Evolutionary conservation across 2,888 invertebrate genomes (phyloP).

Genomic region (Pocota personata): DNA sequence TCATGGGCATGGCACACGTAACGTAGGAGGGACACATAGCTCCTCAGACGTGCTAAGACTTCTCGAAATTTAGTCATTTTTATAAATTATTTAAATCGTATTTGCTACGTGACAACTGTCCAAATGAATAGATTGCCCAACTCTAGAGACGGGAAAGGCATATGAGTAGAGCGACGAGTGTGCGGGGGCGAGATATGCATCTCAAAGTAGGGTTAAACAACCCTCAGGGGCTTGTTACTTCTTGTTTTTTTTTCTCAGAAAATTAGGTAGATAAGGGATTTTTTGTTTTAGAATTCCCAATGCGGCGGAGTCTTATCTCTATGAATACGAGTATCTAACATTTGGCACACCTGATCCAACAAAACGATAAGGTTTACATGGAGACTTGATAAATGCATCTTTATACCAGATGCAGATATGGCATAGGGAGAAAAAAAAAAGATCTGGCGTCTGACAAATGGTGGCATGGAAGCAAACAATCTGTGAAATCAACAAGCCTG

Average conservation of each 20-base stretch:
- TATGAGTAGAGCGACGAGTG: neutral
- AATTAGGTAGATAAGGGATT: conserved; percentile 27
- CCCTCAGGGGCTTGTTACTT: conserved; percentile 38
- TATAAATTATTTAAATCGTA: conserved; percentile 71
- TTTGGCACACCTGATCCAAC: conserved; percentile 67
- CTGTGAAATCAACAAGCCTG: conserved; percentile 61
- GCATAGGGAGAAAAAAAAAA: neutral
- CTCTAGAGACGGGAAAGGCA: neutral
- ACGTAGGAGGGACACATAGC: neutral
- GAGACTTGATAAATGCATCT: conserved; percentile 38
- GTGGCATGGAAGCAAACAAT: conserved; percentile 53
- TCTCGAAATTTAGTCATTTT: conserved; percentile 42
- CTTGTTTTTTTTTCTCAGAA: conserved; percentile 9
- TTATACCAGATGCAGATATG: conserved; percentile 15
- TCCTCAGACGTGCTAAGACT: conserved; percentile 57
- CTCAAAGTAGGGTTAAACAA: conserved; percentile 57
- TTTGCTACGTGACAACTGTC: conserved; percentile 68
- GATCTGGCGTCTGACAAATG: conserved; percentile 56
- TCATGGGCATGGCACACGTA: conserved; percentile 22
- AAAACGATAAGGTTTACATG: conserved; percentile 49
- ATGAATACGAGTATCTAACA: conserved; percentile 29
- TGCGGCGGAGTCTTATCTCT: neutral
- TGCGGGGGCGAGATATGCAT: conserved; percentile 28
- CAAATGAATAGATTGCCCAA: conserved; percentile 62
- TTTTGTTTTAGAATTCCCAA: conserved; percentile 4